These are phyloP conservation scores for Noctua comes DNA, from an alignment of 2,888 invertebrate genomes.

Conservation along the genomic window DNA sequence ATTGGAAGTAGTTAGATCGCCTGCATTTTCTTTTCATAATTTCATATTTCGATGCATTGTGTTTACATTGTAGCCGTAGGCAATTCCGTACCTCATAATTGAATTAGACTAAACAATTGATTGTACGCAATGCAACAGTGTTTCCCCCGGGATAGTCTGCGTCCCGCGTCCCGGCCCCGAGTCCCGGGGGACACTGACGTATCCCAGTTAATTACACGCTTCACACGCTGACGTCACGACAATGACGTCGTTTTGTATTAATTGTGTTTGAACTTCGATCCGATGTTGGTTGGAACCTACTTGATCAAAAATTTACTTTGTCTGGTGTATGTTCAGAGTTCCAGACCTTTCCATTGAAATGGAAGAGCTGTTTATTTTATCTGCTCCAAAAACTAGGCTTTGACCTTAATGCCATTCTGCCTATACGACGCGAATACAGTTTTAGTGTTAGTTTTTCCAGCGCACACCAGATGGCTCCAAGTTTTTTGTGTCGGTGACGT, in stretches of 20 bases:
- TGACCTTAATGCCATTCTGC: slow-evolving; percentile 45
- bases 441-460: slow-evolving; percentile 17
- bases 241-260: slow-evolving; percentile 67
- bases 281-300: slow-evolving; percentile 34
- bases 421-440: neutral
- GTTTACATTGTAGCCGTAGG: slow-evolving; percentile 21
- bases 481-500: slow-evolving; percentile 31
- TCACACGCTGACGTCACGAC: slow-evolving; percentile 67
- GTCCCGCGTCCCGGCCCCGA: slow-evolving; percentile 34
- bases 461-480: slow-evolving; percentile 49
- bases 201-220: slow-evolving; percentile 73
- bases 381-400: slow-evolving; percentile 37
- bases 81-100: slow-evolving; percentile 53
- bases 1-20: neutral
- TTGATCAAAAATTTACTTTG: slow-evolving; percentile 36
- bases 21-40: neutral
- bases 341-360: slow-evolving; percentile 23
- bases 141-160: slow-evolving; percentile 46
- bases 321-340: slow-evolving; percentile 14
- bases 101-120: slow-evolving; percentile 64
- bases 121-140: slow-evolving; percentile 63
- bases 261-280: slow-evolving; percentile 59
- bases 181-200: slow-evolving; percentile 50
- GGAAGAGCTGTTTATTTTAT: slow-evolving; percentile 26
- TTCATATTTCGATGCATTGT: slow-evolving; percentile 20